These are phyloP conservation scores for Lasius fuliginosus DNA, from an alignment of 2,888 invertebrate genomes.

Conservation along the genomic window DNA sequence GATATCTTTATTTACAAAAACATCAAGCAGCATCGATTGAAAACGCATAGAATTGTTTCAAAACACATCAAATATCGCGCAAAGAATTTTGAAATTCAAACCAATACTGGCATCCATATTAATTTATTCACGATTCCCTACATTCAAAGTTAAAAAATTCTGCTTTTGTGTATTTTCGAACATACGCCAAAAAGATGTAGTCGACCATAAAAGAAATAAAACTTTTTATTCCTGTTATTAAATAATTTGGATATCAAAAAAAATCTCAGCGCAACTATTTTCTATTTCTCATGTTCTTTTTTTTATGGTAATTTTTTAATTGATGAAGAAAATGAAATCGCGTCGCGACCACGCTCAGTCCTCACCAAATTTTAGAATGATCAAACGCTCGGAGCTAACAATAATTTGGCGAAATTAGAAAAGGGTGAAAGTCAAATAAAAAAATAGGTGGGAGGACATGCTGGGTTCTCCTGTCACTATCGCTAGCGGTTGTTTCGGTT, in stretches of 20 bases:
- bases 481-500: constrained; percentile 83
- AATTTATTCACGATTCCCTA: constrained; percentile 40
- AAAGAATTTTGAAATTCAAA: constrained; percentile 49
- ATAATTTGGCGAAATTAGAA: constrained; percentile 48
- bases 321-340: constrained; percentile 39
- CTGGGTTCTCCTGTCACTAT: constrained; percentile 86
- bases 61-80: constrained; percentile 47
- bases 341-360: constrained; percentile 54
- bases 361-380: constrained; percentile 61
- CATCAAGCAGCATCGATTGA: constrained; percentile 64
- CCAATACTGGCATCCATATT: constrained; percentile 45
- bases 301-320: constrained; percentile 14
- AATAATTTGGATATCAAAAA: background rate
- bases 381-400: constrained; percentile 57
- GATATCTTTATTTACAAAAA: constrained; percentile 67
- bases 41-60: constrained; percentile 60
- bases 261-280: background rate
- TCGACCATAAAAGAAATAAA: constrained; percentile 1
- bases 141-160: constrained; percentile 25
- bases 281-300: background rate
- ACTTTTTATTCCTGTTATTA: constrained; percentile 17
- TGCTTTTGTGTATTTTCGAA: constrained; percentile 17
- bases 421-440: constrained; percentile 47
- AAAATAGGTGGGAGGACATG: constrained; percentile 77
- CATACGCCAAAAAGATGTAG: constrained; percentile 14